A percentile compares a stretch with the other conserved stretches of the same genome.
phyloP scores from a whole-genome alignment of 2,113 vertebrate species.

The Gymnobelideus leadbeateri region DNA sequence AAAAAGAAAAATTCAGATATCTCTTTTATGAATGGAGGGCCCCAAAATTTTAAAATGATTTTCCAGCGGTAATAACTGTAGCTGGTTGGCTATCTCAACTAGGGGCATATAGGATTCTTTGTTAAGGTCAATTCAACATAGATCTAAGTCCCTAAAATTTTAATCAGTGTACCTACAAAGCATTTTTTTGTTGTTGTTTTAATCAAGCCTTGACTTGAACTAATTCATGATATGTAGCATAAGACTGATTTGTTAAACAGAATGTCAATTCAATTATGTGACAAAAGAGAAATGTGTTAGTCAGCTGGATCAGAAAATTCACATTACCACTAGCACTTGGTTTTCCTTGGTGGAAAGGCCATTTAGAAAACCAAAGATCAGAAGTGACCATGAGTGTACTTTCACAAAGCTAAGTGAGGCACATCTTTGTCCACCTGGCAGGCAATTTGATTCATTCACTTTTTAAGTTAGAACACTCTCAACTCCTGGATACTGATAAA shows the following conservation, averaged over 20 bases:
- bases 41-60: too few species aligned
- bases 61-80: too few species aligned
- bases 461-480: background rate
- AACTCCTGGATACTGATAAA: background rate
- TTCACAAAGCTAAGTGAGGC: background rate
- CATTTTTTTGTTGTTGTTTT: background rate
- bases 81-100: background rate
- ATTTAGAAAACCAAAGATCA: background rate
- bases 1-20: too few species aligned
- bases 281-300: background rate
- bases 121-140: background rate
- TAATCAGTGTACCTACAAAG: background rate
- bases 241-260: background rate
- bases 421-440: too few species aligned
- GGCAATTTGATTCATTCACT: background rate
- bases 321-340: background rate
- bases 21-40: too few species aligned
- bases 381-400: background rate
- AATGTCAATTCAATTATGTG: background rate
- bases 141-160: background rate
- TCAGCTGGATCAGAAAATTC: background rate
- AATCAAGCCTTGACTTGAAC: background rate
- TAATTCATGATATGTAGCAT: background rate
- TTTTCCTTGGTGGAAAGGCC: background rate
- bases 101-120: too few species aligned